Percentiles rank a stretch among this genome's conserved stretches.
Conservation (phyloP, 1,140 invertebrate species). For the Amyelois transitella region DNA sequence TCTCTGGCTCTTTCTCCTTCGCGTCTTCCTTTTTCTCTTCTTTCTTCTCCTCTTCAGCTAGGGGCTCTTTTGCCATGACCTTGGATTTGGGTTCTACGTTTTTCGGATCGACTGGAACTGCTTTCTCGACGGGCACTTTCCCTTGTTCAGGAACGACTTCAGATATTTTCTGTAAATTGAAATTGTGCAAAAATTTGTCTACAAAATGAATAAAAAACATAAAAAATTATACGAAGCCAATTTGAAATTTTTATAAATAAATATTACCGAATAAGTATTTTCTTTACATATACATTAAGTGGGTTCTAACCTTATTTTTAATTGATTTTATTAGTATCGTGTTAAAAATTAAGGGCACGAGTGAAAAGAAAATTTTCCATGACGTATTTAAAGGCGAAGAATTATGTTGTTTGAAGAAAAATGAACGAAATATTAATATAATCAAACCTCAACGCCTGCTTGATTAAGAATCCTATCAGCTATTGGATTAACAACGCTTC, state of each 20-base stretch:
- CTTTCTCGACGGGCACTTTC: background rate
- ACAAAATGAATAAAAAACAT: too few relatives aligned
- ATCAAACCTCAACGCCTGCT: conserved; percentile 24
- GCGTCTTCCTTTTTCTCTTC: conserved; percentile 23
- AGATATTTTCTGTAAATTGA: conserved; percentile 30
- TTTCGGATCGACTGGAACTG: background rate
- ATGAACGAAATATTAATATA: background rate
- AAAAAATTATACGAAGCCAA: too few relatives aligned
- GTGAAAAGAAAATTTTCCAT: too few relatives aligned
- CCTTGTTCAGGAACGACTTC: conserved; percentile 3
- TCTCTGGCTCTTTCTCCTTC: conserved; percentile 4
- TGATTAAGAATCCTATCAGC: conserved; percentile 24
- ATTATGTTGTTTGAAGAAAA: too few relatives aligned
- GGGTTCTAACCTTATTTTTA: too few relatives aligned
- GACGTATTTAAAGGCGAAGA: too few relatives aligned
- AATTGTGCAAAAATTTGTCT: too few relatives aligned
- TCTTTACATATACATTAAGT: too few relatives aligned
- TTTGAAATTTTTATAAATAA: too few relatives aligned
- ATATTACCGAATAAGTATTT: too few relatives aligned
- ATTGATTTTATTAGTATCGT: too few relatives aligned
- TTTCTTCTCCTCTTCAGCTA: conserved; percentile 31
- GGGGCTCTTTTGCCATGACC: background rate
- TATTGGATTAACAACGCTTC: conserved; percentile 21
- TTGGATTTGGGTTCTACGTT: background rate
- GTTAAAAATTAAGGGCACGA: too few relatives aligned